A percentile compares a stretch with the other conserved stretches of the same genome.
These are phyloP conservation scores for Oreotragus oreotragus DNA, from an alignment of 2,113 vertebrate species.

Conservation along the genomic window DNA sequence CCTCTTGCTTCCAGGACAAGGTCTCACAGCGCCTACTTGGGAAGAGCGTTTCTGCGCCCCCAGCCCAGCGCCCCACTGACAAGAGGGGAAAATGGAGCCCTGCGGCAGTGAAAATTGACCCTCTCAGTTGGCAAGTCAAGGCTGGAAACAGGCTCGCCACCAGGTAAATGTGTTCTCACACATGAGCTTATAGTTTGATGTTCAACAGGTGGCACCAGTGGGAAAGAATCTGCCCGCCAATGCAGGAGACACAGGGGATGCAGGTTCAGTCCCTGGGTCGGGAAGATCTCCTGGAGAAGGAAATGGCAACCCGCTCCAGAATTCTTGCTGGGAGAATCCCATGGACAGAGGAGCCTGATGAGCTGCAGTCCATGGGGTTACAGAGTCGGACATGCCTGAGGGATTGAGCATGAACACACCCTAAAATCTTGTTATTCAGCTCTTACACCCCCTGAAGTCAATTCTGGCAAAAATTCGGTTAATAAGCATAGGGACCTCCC, in stretches of 20 bases:
- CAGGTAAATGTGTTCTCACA: not conserved
- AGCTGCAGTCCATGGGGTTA: not conserved
- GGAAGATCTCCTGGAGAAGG: not conserved
- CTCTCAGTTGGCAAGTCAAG: not conserved
- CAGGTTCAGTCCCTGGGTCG: not conserved
- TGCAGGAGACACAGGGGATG: not conserved
- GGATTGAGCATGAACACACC: not conserved
- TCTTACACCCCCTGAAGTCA: not conserved
- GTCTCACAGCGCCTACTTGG: fast-evolving
- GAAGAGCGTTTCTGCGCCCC: fast-evolving
- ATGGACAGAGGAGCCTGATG: not conserved
- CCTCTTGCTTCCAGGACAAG: not conserved
- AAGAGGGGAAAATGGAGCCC: not conserved
- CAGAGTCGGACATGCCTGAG: not conserved
- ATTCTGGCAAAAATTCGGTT: too few relatives aligned
- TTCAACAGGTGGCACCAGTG: not conserved
- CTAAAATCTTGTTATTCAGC: not conserved
- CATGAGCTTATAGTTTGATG: not conserved
- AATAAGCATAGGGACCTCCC: not conserved
- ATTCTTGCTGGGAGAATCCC: not conserved
- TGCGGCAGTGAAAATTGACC: fast-evolving
- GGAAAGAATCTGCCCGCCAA: not conserved
- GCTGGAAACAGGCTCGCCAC: not conserved
- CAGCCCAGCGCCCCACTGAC: fast-evolving
- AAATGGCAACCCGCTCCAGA: not conserved